phyloP scores from a whole-genome alignment of 2,113 vertebrate species.

The Hippotragus niger region DNA sequence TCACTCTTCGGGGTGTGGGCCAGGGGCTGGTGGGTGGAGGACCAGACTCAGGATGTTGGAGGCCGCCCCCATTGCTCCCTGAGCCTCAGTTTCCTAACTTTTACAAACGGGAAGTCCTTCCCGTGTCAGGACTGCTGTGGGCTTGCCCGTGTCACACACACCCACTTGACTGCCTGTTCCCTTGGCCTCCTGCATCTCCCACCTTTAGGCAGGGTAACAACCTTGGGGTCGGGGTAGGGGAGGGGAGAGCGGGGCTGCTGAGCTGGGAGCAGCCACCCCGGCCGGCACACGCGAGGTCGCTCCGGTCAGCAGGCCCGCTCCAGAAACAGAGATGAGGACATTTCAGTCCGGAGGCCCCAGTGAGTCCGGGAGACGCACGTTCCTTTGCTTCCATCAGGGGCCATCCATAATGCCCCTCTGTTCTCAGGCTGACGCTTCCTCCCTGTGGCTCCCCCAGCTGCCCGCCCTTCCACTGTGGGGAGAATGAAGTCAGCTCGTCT shows the following conservation, averaged over 20 bases:
- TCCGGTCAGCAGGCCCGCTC: not conserved
- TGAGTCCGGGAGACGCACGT: not conserved
- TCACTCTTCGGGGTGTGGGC: not conserved
- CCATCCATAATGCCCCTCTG: not conserved
- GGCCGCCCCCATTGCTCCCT: accelerated
- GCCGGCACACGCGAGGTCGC: accelerated
- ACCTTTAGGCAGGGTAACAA: not conserved
- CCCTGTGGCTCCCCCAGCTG: not conserved
- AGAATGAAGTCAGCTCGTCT: not conserved
- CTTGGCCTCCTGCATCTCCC: not conserved
- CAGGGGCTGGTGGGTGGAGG: not conserved
- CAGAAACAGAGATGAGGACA: not conserved
- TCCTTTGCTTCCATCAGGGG: not conserved
- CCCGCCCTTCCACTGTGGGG: not conserved
- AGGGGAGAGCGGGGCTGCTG: not conserved
- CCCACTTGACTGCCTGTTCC: not conserved
- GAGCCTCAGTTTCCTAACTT: not conserved
- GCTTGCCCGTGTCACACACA: not conserved
- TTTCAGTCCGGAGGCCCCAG: not conserved
- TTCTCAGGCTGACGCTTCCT: not conserved
- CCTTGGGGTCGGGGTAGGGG: no score
- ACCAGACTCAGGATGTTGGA: not conserved
- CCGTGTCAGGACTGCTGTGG: not conserved
- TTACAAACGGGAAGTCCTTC: not conserved
- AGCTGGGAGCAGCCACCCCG: not conserved